phyloP scores from a whole-genome alignment of 2,113 vertebrate species.

The Oryctolagus cuniculus region mOryCun1.1 NC_091441.1:32270501-32271000 shows the following conservation, averaged over 20 bases:
- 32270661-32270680: slow-evolving; percentile 61
- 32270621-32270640: not conserved
- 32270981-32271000: not conserved
- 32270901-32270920: not conserved
- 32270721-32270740: slow-evolving; percentile 75
- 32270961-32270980: not conserved
- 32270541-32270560: not conserved
- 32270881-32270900: not conserved
- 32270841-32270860: slow-evolving; percentile 22
- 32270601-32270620: slow-evolving; percentile 53
- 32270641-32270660: slow-evolving; percentile 30
- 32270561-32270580: not conserved
- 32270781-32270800: slow-evolving; percentile 67
- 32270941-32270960: slow-evolving; percentile 10
- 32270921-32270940: not conserved
- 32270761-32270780: slow-evolving; percentile 50
- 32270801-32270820: slow-evolving; percentile 75
- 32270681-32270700: slow-evolving; percentile 67
- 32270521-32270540: not conserved
- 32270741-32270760: slow-evolving; percentile 74
- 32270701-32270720: slow-evolving; percentile 77
- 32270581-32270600: slow-evolving; percentile 8
- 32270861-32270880: not conserved
- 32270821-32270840: slow-evolving; percentile 63
- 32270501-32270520: not conserved